A percentile compares a stretch with the other conserved stretches of the same genome.
Evolutionary conservation across 2,888 invertebrate genomes (phyloP).

Genomic region (Neocrepidodera transversa): DNA sequence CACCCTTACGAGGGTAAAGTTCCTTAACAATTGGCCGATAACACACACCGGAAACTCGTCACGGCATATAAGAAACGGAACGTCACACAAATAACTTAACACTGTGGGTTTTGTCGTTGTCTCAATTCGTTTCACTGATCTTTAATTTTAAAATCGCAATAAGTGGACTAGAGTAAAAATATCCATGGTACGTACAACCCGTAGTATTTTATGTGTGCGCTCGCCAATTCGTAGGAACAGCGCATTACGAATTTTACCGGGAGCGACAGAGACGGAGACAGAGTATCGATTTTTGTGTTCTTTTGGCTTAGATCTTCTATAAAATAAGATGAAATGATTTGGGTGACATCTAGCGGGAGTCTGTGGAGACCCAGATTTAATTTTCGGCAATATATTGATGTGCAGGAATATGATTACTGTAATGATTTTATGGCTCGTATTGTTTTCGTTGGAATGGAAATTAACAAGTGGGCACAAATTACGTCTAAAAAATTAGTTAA

Average conservation of each 20-base stretch:
- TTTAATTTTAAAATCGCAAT: slow-evolving; percentile 57
- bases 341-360: slow-evolving; percentile 54
- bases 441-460: too few relatives aligned
- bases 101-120: slow-evolving; percentile 33
- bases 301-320: slow-evolving; percentile 50
- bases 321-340: slow-evolving; percentile 45
- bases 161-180: slow-evolving; percentile 56
- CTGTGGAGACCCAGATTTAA: slow-evolving; percentile 40
- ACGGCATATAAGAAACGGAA: not conserved
- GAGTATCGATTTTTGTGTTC: slow-evolving; percentile 57
- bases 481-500: too few relatives aligned
- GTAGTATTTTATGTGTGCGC: slow-evolving; percentile 51
- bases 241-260: slow-evolving; percentile 38
- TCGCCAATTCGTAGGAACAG: slow-evolving; percentile 51
- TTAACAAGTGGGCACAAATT: too few relatives aligned
- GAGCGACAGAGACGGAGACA: slow-evolving; percentile 46
- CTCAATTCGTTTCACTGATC: slow-evolving; percentile 34
- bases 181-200: slow-evolving; percentile 57
- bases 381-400: slow-evolving; percentile 22
- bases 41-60: slow-evolving; percentile 22
- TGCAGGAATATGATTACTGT: too few relatives aligned
- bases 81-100: slow-evolving; percentile 23
- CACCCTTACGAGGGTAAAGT: slow-evolving; percentile 28
- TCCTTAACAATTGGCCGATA: slow-evolving; percentile 18
- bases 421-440: too few relatives aligned